Evolutionary conservation across 2,797 vertebrate species (phyloP).

Genomic region (Harpagifer antarcticus): DNA sequence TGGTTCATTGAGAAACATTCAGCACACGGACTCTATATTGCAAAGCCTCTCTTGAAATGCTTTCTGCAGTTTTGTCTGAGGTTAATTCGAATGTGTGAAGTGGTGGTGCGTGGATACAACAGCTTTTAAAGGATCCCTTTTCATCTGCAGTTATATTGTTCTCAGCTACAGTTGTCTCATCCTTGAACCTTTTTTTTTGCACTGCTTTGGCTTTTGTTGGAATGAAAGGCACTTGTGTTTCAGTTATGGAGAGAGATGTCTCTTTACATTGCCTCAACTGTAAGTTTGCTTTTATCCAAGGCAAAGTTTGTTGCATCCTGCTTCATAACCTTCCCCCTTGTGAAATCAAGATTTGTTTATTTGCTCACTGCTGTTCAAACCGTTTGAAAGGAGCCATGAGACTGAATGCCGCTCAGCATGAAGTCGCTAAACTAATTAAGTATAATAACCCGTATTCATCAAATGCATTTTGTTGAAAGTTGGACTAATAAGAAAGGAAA

Average conservation of each 20-base stretch:
- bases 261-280: neutral
- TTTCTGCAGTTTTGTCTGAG: neutral
- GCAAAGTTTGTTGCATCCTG: neutral
- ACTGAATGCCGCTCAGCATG: conserved; percentile 26
- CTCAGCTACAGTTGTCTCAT: neutral
- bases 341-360: conserved; percentile 19
- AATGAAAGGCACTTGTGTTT: conserved; percentile 8
- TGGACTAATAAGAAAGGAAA: conserved; percentile 24
- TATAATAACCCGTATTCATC: conserved; percentile 18
- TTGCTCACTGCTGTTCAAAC: conserved; percentile 10
- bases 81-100: neutral
- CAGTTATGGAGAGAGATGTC: neutral
- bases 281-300: neutral
- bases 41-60: neutral
- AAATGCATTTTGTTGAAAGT: conserved; percentile 28
- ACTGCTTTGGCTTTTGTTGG: neutral
- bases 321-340: neutral
- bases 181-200: neutral
- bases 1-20: neutral
- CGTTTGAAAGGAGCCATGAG: conserved; percentile 17
- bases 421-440: conserved; percentile 34
- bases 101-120: neutral
- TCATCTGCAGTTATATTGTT: conserved; percentile 11
- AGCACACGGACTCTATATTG: neutral
- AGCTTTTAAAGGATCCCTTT: conserved; percentile 25